Percentiles rank a stretch among this genome's conserved stretches.
These are phyloP conservation scores for Lepus oiostolus DNA, from an alignment of 2,797 vertebrate species.

Conservation along the genomic window DNA sequence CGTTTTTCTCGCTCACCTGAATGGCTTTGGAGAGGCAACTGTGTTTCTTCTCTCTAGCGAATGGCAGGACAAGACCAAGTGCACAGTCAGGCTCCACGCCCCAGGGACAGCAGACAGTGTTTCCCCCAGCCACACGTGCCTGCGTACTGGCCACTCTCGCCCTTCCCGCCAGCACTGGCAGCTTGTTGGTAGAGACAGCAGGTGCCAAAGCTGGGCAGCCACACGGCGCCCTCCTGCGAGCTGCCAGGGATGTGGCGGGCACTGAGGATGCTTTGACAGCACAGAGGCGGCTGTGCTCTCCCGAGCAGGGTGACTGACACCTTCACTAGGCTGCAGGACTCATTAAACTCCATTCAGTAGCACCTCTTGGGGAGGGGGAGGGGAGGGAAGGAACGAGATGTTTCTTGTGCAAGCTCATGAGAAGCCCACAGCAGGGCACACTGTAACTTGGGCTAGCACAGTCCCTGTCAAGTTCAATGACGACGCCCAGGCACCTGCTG, in stretches of 20 bases:
- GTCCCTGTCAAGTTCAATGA: background rate
- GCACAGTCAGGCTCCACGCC: background rate
- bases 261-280: background rate
- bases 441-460: too few relatives aligned
- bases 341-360: background rate
- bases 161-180: background rate
- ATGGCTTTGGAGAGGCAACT: background rate
- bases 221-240: background rate
- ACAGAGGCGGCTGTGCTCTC: background rate
- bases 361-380: too few relatives aligned
- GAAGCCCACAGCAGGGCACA: background rate
- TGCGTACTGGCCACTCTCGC: background rate
- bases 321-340: background rate
- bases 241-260: background rate
- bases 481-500: background rate
- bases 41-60: background rate
- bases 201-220: background rate
- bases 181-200: background rate
- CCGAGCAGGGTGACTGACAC: background rate
- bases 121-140: background rate
- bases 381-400: background rate
- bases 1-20: background rate
- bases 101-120: background rate
- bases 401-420: background rate
- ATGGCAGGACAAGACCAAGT: background rate